A percentile compares a stretch with the other conserved stretches of the same genome.
These are phyloP conservation scores for Coptotermes formosanus DNA, from an alignment of 1,140 invertebrate genomes.

Conservation along the genomic window DNA sequence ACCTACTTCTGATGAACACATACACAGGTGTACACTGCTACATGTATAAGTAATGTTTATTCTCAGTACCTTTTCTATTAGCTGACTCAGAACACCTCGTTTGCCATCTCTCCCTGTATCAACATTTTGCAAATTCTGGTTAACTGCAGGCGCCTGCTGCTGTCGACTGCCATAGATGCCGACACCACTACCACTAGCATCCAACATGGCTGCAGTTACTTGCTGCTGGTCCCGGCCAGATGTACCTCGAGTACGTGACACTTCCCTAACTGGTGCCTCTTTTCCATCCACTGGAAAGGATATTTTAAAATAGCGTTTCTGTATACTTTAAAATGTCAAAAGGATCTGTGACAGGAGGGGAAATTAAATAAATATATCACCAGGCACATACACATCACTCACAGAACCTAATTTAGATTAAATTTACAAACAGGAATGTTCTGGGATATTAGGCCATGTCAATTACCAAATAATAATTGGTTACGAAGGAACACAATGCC, in stretches of 20 bases:
- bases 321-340: neutral
- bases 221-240: constrained; percentile 20
- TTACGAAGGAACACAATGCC: too few species aligned
- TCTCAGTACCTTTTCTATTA: constrained; percentile 54
- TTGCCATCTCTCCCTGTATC: constrained; percentile 38
- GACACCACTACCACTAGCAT: constrained; percentile 49
- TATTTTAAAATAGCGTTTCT: neutral
- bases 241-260: neutral
- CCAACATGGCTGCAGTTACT: constrained; percentile 37
- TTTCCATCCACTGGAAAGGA: constrained; percentile 31
- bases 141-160: constrained; percentile 24
- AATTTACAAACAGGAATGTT: too few species aligned
- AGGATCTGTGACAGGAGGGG: too few species aligned
- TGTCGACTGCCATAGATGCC: constrained; percentile 48
- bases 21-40: too few species aligned
- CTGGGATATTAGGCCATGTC: too few species aligned
- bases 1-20: too few species aligned
- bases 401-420: too few species aligned
- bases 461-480: too few species aligned
- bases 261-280: constrained; percentile 32
- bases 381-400: too few species aligned
- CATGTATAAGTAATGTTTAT: neutral
- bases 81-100: constrained; percentile 53
- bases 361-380: too few species aligned
- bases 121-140: constrained; percentile 17